Conservation (phyloP, 1,140 invertebrate genomes). For the Sinella curviseta region DNA sequence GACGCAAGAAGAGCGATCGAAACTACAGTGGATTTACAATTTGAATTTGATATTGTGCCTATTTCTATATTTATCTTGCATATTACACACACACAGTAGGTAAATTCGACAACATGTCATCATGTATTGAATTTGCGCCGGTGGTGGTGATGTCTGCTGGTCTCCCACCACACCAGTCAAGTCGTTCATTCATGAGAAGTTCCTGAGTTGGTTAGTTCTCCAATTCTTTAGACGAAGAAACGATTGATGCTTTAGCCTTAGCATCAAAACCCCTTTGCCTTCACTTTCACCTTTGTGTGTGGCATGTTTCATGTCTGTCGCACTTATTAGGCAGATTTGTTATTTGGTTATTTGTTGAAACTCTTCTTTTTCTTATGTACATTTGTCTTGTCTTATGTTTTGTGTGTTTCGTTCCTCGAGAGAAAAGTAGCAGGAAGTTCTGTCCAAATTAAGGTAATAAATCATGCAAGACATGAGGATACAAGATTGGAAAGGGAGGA, state of each 20-base stretch:
- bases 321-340: not conserved
- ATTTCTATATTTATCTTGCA: too few species aligned
- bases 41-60: too few species aligned
- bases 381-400: not conserved
- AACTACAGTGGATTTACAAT: too few species aligned
- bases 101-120: too few species aligned
- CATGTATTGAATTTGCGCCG: too few species aligned
- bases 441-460: constrained; percentile 19
- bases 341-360: not conserved
- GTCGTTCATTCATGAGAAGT: too few species aligned
- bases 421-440: constrained; percentile 1
- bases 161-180: too few species aligned
- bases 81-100: too few species aligned
- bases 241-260: not conserved
- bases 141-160: too few species aligned
- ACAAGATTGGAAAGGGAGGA: not conserved
- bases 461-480: constrained; percentile 8
- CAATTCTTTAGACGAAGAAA: not conserved
- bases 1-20: too few species aligned
- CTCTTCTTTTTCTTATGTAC: not conserved
- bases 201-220: too few species aligned
- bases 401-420: not conserved
- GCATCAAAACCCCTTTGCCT: not conserved
- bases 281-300: not conserved
- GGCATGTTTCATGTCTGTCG: not conserved